These are phyloP conservation scores for Pangasius sanitwongsei DNA, from an alignment of 2,797 vertebrate species.

Conservation along the genomic window DNA sequence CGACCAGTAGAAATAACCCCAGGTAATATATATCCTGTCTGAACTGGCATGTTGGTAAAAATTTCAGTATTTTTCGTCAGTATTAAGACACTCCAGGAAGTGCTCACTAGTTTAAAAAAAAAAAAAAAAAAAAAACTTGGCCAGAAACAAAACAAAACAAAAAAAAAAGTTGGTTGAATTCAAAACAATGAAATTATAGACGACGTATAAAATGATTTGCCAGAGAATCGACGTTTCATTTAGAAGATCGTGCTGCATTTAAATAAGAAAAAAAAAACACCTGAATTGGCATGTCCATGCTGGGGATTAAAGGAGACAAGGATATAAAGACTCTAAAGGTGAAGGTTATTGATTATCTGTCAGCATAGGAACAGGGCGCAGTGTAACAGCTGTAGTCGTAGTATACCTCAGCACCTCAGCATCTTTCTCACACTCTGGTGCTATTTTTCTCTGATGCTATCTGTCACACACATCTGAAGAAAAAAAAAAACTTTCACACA, in stretches of 20 bases:
- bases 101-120: no score
- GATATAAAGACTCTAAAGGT: neutral
- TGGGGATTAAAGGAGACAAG: neutral
- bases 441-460: neutral
- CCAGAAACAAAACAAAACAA: no score
- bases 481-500: neutral
- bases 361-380: neutral
- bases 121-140: no score
- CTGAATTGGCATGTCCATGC: neutral
- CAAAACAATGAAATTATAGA: neutral
- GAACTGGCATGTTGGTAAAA: neutral
- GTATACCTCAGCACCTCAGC: neutral
- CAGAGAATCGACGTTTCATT: neutral
- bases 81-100: neutral
- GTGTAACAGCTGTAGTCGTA: neutral
- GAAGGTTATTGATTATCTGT: slow-evolving; percentile 2
- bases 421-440: neutral
- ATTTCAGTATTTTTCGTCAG: neutral
- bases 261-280: slow-evolving; percentile 3
- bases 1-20: neutral
- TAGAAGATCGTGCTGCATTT: neutral
- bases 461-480: neutral
- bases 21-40: neutral
- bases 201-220: neutral
- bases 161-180: neutral